Base-by-base conservation (phyloP, 1,140 invertebrate species). In the Teleogryllus occipitalis region DNA sequence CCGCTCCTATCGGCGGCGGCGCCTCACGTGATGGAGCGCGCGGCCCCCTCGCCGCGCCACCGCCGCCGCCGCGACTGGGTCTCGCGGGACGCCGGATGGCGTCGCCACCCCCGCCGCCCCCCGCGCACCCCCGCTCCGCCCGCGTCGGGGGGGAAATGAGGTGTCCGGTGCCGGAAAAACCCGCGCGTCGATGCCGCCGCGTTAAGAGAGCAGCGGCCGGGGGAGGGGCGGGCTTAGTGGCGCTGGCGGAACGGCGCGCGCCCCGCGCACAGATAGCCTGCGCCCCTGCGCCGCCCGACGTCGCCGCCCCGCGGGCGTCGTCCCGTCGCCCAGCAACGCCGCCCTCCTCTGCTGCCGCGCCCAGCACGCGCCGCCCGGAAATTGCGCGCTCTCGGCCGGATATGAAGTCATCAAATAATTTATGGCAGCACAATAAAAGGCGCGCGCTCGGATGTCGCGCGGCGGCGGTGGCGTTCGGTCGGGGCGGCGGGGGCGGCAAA, bases 331-430 rank as follows among this genome's bases (percentile, higher is more conserved):
- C 1, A 39, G 27, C 27, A 39, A 39, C 27, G 27, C 27, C 5
- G n/a, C 27, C 1, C 27, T 5, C 27, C 27, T 39, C 27, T 5
- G 27, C 27, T 5, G 27, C 27, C 27, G 27, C 27, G 27, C 27
- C 1, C 27, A 39, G 27, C 27, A 39, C 27, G 27, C 27, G 27
- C 27, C 27, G 27, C n/a, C n/a, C 27, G 27, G 27, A 39, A 39
- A 65, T 65, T 65, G 54, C 54, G 54, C 54, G 10, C 54, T 65
- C 54, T 65, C 54, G 54, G 54, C 54, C 54, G 54, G 54, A 65
- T 65, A 65, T 65, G 54, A 65, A 65, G 54, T 65, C 54, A 65
- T 65, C 54, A 65, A 65, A 65, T 65, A 65, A 65, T 65, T 65
- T 65, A 65, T 65, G 54, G 54, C 18, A 10, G 54, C 54, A 65